A percentile compares a stretch with the other conserved stretches of the same genome.
phyloP scores from a whole-genome alignment of 1,140 invertebrate genomes.

The Dendrolimus kikuchii region DNA sequence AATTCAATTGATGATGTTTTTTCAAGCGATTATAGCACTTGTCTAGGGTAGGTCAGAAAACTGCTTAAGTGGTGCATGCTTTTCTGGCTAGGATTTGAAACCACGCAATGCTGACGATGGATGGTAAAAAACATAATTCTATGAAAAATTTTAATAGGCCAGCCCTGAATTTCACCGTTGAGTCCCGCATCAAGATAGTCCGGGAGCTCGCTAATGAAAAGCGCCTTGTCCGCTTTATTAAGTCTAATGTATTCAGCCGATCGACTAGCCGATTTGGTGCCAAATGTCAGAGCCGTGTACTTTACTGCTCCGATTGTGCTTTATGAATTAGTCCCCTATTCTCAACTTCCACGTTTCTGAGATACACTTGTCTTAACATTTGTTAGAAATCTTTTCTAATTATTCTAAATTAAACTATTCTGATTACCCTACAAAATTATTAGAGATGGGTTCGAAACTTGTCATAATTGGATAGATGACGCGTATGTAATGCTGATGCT shows the following conservation, averaged over 20 bases:
- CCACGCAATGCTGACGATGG: too few species aligned
- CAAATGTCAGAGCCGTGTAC: conserved; percentile 46
- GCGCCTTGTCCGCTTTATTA: conserved; percentile 56
- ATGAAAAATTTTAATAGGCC: neutral
- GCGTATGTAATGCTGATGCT: too few species aligned
- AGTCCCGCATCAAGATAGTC: conserved; percentile 45
- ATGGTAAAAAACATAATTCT: too few species aligned
- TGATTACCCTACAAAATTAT: too few species aligned
- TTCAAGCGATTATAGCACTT: neutral
- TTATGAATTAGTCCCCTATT: conserved; percentile 12
- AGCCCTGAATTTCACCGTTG: conserved; percentile 14
- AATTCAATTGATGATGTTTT: too few species aligned
- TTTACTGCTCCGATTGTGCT: conserved; percentile 8
- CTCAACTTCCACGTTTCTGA: conserved; percentile 2
- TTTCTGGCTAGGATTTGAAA: too few species aligned
- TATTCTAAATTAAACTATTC: too few species aligned
- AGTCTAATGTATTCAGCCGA: conserved; percentile 59
- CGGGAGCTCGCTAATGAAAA: conserved; percentile 47
- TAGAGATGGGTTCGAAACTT: too few species aligned
- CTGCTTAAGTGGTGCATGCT: too few species aligned
- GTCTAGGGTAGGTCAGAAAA: conserved; percentile 1
- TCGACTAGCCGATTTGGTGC: conserved; percentile 45
- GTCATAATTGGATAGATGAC: too few species aligned
- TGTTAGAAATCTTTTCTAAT: too few species aligned
- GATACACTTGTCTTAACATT: too few species aligned